Base-by-base conservation (phyloP, 2,797 vertebrate species). In the Chrysolophus pictus region DNA sequence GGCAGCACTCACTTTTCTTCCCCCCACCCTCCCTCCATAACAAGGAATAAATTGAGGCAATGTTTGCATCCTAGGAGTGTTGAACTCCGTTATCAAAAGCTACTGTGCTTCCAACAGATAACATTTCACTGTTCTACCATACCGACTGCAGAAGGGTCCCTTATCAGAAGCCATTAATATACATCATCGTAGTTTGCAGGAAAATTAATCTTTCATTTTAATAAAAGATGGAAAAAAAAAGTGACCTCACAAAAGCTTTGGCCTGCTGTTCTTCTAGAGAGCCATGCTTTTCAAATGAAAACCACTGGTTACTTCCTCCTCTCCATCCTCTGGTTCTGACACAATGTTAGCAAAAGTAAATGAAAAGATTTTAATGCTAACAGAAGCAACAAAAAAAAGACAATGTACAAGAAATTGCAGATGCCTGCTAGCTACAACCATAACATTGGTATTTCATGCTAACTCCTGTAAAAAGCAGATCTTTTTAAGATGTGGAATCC, bases 271-370 rank as follows among this genome's bases (percentile, higher is more conserved):
- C 44, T 47, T 58, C 46, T 75, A 73, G 42, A 24, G 68, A 22
- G n/a, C 41, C 53, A 53, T 22, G 19, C 81, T 69, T 94, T 70
- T 58, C 68, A 88, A 88, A n/a, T 46, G n/a, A 60, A 93, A 91
- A 58, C 41, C 37, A 17, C 58, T 65, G 55, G 67, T 88, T 81
- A 26, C 84, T 79, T 87, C 78, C 64, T 35, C 35, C 56, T 87
- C 62, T 42, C 62, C 75, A 11, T 78, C 62, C 77, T 72, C 86
- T 63, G 46, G 11, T 31, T 85, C 84, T 81, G 84, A 95, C 77
- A 81, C 29, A 71, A 21, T 14, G 46, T 87, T 93, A 94, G 67
- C 84, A 79, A 64, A 90, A 87, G 59, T 6, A 84, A 68, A 94
- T 82, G 60, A 62, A 59, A 70, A 76, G 18, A 82, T 53, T 49